A percentile compares a stretch with the other conserved stretches of the same genome.
These are phyloP conservation scores for Neoitamus cyanurus DNA, from an alignment of 2,888 invertebrate genomes.

Conservation along the genomic window DNA sequence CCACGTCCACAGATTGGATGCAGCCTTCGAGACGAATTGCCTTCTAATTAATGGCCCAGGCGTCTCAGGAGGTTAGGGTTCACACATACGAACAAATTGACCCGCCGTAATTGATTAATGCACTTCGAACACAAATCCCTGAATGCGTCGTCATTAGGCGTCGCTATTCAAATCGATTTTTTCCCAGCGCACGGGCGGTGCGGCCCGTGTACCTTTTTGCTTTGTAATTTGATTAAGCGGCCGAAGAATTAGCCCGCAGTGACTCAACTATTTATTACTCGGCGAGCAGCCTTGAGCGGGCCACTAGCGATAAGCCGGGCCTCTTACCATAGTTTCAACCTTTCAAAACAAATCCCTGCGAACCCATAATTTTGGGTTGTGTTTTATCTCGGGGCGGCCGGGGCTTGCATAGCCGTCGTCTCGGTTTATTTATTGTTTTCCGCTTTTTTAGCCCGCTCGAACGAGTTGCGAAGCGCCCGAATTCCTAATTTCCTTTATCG, in stretches of 20 bases:
- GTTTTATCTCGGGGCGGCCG: not conserved
- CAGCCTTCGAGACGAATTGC: conserved; percentile 22
- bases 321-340: not conserved
- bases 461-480: conserved; percentile 4
- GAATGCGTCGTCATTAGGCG: conserved; percentile 9
- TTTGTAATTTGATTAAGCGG: conserved; percentile 28
- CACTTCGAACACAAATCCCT: conserved; percentile 20
- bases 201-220: not conserved
- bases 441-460: not conserved
- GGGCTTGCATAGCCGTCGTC: not conserved
- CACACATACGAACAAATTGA: conserved; percentile 32
- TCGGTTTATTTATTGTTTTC: conserved; percentile 18
- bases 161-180: not conserved
- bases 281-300: not conserved
- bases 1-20: not conserved
- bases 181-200: not conserved
- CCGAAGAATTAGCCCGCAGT: not conserved
- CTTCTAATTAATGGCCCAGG: conserved; percentile 33
- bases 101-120: conserved; percentile 34
- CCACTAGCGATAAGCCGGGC: not conserved
- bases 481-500: conserved; percentile 28
- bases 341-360: conserved; percentile 30
- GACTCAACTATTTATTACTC: conserved; percentile 24
- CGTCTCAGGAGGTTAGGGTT: conserved; percentile 30
- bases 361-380: conserved; percentile 27